Base-by-base conservation (phyloP, 1,140 invertebrate species). In the Holotrichia oblita region DNA sequence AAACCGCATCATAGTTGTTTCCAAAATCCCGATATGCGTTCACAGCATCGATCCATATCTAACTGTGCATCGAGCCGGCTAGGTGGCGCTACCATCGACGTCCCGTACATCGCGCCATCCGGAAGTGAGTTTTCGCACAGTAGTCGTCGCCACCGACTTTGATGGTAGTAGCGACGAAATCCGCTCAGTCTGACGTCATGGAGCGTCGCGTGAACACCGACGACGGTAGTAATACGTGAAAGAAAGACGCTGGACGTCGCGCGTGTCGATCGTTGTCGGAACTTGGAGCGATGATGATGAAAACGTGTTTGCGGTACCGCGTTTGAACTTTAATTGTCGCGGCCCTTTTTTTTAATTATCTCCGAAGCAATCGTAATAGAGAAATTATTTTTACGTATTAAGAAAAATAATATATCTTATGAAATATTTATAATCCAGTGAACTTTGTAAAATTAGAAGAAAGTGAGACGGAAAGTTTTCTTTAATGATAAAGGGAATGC, bases 171-270 rank as follows among this genome's bases (percentile, higher is more conserved):
- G 17, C 61, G 27, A 7, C 22, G 27, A 69, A 27, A 4, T 22
- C 22, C 61, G 61, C 22, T 69, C 61, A 69, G 61, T 69, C 61
- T 69, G 61, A 69, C 61, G 61, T 69, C 61, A 69, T 69, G 61
- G 61, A 69, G 61, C 61, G 61, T 69, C 61, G 61, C 61, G 61
- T 34, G 22, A 69, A 69, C 61, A 69, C 17, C 61, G 27, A 69
- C 22, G 10, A 69, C 61, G 12, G 61, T 22, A 20, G 27, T 27
- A 27, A 69, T 69, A 69, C 61, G 61, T 69, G 61, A 69, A 22
- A 10, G 22, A 7, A 27, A 48, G 44, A 48, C 44, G 44, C 10
- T 48, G 10, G n/a, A 48, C 27, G 44, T 48, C 44, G 61, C 61
- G 61, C 61, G 61, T 34, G 61, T 55, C 48, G 14, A 55, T 55